Evolutionary conservation across 2,888 invertebrate species (phyloP), one percentile per base, ranked within the genome.

Genomic region (Drosophila meridiana): DNA sequence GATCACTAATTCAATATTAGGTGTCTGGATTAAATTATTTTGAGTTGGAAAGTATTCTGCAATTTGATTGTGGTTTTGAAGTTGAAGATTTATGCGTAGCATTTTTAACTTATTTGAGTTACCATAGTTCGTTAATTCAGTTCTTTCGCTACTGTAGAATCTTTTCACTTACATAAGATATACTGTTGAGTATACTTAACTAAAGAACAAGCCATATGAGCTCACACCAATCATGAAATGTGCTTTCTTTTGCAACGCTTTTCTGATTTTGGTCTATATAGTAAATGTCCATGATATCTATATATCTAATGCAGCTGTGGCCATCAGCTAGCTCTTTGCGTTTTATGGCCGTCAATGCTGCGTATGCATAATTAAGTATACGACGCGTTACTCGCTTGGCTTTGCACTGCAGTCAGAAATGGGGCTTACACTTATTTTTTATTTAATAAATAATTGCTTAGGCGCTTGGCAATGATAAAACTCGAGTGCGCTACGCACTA

Each of bases 401-500:
- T 40, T 6, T 40, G 40, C 14, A 45, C 2, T 48, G 47, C 47
- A 30, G 6, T 48, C 28, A 0, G 28, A 32, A 48, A 48, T 48
- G 48, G 14, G 50, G 32, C 3, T 52, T 52, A 34, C 32, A 50
- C 50, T 5, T 20, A 20, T 20, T 5, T 9, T 32, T 11, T 4
- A 3, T 9, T 4, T 32, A 3, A 0, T 28, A 0, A 48, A 48
- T 58, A 53, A 59, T 42, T 59, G 32, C 47, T 32, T 34, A 48
- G 32, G 32, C 32, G 9, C 47, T 47, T 36, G 43, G 34, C 67
- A 56, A 34, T 64, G 34, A 40, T 38, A 38, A 57, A 11, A 11
- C 11, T n/a, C 8, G 60, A 61, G 69, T 68, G 48, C 61, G 69
- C 56, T 45, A 70, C 70, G 70, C 69, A 71, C 70, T 38, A 50